Evolutionary conservation across 2,797 vertebrate species (phyloP).

Genomic region (Gymnoscopelus microlampas): DNA sequence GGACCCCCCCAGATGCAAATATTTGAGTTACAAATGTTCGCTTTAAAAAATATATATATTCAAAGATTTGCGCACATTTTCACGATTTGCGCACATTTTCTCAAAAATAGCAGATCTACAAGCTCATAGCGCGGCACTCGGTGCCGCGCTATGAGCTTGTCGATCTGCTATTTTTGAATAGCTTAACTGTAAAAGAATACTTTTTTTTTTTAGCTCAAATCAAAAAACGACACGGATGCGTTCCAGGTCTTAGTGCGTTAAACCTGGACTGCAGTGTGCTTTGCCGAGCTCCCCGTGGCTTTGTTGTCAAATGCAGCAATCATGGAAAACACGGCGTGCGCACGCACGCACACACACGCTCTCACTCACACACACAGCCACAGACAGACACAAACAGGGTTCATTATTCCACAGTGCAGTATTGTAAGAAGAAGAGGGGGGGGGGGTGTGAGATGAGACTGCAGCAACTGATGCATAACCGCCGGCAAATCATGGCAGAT

Average conservation of each 20-base stretch:
- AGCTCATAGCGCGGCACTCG: no score
- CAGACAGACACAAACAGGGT: conserved; percentile 66
- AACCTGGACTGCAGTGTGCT: conserved; percentile 78
- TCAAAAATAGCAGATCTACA: no score
- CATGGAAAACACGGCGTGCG: conserved; percentile 67
- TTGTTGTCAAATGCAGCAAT: conserved; percentile 81
- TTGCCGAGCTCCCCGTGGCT: conserved; percentile 79
- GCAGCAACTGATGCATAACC: conserved; percentile 81
- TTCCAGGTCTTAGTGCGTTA: conserved; percentile 9
- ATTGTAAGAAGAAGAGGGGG: conserved; percentile 57
- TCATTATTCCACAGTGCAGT: conserved; percentile 82
- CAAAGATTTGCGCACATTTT: no score
- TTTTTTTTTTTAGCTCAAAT: no score
- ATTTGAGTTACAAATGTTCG: no score
- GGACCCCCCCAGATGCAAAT: no score
- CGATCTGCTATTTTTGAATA: no score
- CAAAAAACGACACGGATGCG: no score
- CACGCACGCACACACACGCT: background rate
- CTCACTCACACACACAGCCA: conserved; percentile 30
- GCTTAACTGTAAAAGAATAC: no score
- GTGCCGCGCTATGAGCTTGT: no score
- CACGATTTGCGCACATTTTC: no score
- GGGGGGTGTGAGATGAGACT: conserved; percentile 79
- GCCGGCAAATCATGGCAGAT: conserved; percentile 82
- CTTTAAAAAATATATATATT: no score